phyloP scores from a whole-genome alignment of 2,113 vertebrate species.

The Columbina picui region DNA sequence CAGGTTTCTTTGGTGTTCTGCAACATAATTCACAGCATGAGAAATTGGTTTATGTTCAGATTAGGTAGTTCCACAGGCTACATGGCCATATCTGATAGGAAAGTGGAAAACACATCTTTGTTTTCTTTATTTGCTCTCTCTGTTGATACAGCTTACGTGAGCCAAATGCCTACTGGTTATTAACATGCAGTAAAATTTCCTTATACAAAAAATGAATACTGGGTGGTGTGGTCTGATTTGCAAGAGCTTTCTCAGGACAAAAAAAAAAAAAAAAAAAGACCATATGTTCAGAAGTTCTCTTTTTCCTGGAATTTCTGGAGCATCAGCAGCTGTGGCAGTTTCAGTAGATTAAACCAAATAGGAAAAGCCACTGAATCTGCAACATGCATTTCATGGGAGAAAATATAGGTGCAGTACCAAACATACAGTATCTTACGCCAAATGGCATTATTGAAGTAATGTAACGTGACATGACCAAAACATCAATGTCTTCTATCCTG shows the following conservation, averaged over 20 bases:
- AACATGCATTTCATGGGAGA: not conserved
- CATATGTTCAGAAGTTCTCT: not conserved
- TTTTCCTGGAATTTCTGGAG: not conserved
- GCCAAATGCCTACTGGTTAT: not conserved
- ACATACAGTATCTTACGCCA: not conserved
- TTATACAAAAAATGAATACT: not conserved
- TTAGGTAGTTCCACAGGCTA: accelerated
- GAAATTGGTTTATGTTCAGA: accelerated
- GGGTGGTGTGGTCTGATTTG: not conserved
- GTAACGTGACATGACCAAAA: not conserved
- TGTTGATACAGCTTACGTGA: not conserved
- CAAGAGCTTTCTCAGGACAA: not conserved
- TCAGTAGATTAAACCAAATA: not conserved
- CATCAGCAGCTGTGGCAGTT: not conserved
- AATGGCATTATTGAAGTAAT: not conserved
- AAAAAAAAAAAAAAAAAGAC: no score
- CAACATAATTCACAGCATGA: not conserved
- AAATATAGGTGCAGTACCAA: not conserved
- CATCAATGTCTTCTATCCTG: not conserved
- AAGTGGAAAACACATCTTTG: not conserved
- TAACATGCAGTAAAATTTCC: not conserved
- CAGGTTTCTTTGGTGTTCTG: not conserved
- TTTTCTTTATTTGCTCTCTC: not conserved
- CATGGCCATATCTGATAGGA: not conserved
- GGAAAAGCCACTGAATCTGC: not conserved